Conservation (phyloP, 2,113 vertebrate genomes). For the Catagonus wagneri region DNA sequence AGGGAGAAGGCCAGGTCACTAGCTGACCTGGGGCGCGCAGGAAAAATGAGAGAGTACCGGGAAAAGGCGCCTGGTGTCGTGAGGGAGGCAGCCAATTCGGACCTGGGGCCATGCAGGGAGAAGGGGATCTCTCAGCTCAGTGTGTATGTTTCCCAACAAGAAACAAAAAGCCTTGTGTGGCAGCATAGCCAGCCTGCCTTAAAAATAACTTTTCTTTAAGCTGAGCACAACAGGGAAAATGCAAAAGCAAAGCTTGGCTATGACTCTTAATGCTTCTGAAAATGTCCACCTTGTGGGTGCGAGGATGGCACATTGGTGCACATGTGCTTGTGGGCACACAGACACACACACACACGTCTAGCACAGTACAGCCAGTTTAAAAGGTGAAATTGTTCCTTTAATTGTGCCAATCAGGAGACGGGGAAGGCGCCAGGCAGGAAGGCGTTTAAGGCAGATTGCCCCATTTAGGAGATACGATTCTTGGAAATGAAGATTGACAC, state of each 20-base stretch:
- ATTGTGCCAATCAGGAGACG: constrained; percentile 1
- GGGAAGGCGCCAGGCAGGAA: constrained; percentile 63
- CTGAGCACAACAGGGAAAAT: neutral
- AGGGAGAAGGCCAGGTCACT: neutral
- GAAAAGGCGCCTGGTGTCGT: neutral
- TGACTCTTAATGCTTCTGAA: neutral
- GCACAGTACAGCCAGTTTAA: neutral
- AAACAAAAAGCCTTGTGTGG: neutral
- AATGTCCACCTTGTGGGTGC: neutral
- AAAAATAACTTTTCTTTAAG: neutral
- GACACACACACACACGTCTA: neutral
- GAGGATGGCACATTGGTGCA: too few relatives aligned
- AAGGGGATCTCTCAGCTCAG: neutral
- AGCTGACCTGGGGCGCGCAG: too few relatives aligned
- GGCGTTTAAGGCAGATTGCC: constrained; percentile 55
- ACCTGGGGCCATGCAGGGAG: neutral
- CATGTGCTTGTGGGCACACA: accelerated
- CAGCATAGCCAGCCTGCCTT: neutral
- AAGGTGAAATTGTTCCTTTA: constrained; percentile 60
- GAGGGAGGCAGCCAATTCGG: neutral
- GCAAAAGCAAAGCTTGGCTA: neutral
- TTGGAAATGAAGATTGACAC: constrained; percentile 71
- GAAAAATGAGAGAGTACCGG: neutral
- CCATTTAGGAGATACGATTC: constrained; percentile 66
- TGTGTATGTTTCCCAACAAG: neutral